These are phyloP conservation scores for Drosophila kuntzei DNA, from an alignment of 2,888 invertebrate species.

Conservation along the genomic window DNA sequence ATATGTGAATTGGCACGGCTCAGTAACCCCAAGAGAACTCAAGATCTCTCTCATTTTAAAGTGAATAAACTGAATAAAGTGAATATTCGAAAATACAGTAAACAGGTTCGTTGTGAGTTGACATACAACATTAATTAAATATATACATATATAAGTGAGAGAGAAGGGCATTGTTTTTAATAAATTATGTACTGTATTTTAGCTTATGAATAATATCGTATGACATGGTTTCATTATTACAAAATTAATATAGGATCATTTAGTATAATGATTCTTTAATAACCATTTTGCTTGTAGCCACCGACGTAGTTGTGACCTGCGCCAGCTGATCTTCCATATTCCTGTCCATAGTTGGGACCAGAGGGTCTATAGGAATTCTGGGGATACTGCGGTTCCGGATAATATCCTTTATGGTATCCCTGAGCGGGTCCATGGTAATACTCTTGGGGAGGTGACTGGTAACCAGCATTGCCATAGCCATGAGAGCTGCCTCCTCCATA, in stretches of 20 bases:
- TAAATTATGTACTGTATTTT: conserved; percentile 30
- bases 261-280: conserved; percentile 29
- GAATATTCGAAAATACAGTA: conserved; percentile 19
- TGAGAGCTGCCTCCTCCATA: conserved; percentile 61
- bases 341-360: conserved; percentile 38
- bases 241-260: neutral
- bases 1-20: conserved; percentile 13
- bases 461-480: conserved; percentile 36
- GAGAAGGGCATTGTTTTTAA: conserved; percentile 7
- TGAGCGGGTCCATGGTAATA: conserved; percentile 43
- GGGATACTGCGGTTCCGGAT: conserved; percentile 33
- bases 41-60: neutral
- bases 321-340: conserved; percentile 22
- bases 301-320: conserved; percentile 2
- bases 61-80: conserved; percentile 17
- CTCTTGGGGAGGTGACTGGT: conserved; percentile 34
- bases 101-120: conserved; percentile 55
- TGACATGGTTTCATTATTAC: neutral
- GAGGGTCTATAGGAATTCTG: conserved; percentile 24
- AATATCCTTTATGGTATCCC: conserved; percentile 40
- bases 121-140: conserved; percentile 5
- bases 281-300: conserved; percentile 57
- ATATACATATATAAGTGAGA: neutral
- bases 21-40: neutral
- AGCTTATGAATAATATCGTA: neutral